Evolutionary conservation across 2,888 invertebrate genomes (phyloP).

Genomic region (Argynnis bischoffii): DNA sequence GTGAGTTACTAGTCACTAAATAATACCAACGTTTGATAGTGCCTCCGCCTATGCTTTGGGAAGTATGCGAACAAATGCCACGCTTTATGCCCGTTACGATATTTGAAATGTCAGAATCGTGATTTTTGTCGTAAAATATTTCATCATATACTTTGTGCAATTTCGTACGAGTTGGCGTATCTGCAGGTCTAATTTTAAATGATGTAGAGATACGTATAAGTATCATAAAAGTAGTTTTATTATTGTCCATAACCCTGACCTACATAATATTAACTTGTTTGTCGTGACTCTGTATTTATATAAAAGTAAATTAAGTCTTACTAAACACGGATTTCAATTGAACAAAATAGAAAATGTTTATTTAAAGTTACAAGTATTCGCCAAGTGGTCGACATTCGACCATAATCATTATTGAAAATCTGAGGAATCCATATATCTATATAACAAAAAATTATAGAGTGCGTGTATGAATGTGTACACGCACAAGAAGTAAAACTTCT

Average conservation of each 20-base stretch:
- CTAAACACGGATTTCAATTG: too few relatives aligned
- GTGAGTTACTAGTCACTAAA: not conserved
- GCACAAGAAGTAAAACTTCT: too few relatives aligned
- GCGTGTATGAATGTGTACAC: too few relatives aligned
- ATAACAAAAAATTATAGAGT: too few relatives aligned
- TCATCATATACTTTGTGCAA: conserved; percentile 61
- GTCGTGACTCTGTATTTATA: not conserved
- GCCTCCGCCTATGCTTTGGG: conserved; percentile 25
- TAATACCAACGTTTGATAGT: conserved; percentile 11
- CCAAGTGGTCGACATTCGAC: too few relatives aligned
- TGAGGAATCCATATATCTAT: too few relatives aligned
- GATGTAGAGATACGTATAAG: conserved; percentile 23
- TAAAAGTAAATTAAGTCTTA: too few relatives aligned
- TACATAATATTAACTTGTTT: not conserved
- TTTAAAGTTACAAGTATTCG: too few relatives aligned
- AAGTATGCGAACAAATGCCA: conserved; percentile 73
- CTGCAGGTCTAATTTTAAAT: conserved; percentile 35
- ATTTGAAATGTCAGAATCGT: conserved; percentile 79
- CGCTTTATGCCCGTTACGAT: conserved; percentile 67
- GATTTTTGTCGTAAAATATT: conserved; percentile 76
- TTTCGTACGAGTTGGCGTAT: conserved; percentile 42
- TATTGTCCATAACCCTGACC: conserved; percentile 1
- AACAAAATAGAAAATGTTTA: too few relatives aligned
- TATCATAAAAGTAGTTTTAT: conserved; percentile 12
- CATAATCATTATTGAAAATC: too few relatives aligned